phyloP scores from a whole-genome alignment of 2,888 invertebrate genomes.

The Abrostola tripartita region DNA sequence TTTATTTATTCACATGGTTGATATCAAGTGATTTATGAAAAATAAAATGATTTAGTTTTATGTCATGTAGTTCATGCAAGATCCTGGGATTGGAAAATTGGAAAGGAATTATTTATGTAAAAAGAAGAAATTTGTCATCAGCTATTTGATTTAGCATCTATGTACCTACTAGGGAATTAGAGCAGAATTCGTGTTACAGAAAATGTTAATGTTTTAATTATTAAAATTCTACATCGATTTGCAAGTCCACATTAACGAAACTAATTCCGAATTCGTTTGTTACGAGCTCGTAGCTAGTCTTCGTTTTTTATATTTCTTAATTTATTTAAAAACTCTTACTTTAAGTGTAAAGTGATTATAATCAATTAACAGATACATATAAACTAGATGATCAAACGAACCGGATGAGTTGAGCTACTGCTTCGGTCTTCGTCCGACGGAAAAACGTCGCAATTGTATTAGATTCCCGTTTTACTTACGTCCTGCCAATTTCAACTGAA shows the following conservation, averaged over 20 bases:
- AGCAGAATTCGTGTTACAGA: too few species aligned
- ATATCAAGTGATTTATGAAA: slow-evolving; percentile 12
- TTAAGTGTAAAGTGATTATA: slow-evolving; percentile 52
- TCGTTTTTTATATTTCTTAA: slow-evolving; percentile 6
- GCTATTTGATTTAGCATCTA: too few species aligned
- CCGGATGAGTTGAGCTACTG: slow-evolving; percentile 75
- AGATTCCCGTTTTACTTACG: slow-evolving; percentile 84
- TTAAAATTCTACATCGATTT: too few species aligned
- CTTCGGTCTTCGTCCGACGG: slow-evolving; percentile 76
- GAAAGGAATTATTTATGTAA: too few species aligned
- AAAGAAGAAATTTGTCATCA: too few species aligned
- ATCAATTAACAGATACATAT: slow-evolving; percentile 67
- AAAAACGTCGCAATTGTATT: slow-evolving; percentile 84
- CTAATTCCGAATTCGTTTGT: neutral
- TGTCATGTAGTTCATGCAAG: too few species aligned
- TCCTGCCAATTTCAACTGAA: slow-evolving; percentile 77
- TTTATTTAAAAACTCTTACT: neutral
- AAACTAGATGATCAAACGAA: slow-evolving; percentile 78
- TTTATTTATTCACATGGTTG: slow-evolving; percentile 24
- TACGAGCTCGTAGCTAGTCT: neutral
- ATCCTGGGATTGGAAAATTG: too few species aligned
- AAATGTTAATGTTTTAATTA: too few species aligned
- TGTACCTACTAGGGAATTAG: too few species aligned
- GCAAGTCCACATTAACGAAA: too few species aligned
- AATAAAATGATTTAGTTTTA: too few species aligned